A percentile compares a stretch with the other conserved stretches of the same genome.
These are phyloP conservation scores for Melinaea marsaeus DNA, from an alignment of 2,888 invertebrate genomes.

Conservation along the genomic window DNA sequence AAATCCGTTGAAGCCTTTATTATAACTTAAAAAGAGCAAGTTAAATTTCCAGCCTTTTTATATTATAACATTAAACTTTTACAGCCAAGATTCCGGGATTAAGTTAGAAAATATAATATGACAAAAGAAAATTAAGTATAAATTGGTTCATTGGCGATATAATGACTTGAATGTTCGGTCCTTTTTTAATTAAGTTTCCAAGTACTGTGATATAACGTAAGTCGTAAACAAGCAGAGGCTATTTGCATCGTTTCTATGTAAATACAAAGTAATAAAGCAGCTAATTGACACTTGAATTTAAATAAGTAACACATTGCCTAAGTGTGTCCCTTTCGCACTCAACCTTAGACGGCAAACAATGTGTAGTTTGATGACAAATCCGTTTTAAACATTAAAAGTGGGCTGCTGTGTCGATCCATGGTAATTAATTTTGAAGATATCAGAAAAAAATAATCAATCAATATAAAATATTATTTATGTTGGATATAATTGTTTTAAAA, in stretches of 20 bases:
- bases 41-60: background rate
- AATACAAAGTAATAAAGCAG: constrained; percentile 36
- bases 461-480: too few relatives aligned
- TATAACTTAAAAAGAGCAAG: background rate
- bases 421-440: too few relatives aligned
- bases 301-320: constrained; percentile 28
- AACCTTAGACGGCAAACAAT: background rate
- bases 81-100: background rate
- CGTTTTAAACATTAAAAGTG: background rate
- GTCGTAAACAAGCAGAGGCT: constrained; percentile 40
- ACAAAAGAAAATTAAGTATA: constrained; percentile 21
- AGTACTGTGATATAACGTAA: constrained; percentile 39
- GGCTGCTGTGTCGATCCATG: too few relatives aligned
- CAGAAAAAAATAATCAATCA: too few relatives aligned
- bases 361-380: background rate
- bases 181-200: constrained; percentile 40
- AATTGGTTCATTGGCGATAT: constrained; percentile 26
- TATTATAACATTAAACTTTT: background rate
- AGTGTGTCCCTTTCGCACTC: constrained; percentile 12
- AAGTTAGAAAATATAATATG: constrained; percentile 7
- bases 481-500: background rate
- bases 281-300: constrained; percentile 32
- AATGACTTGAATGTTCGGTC: constrained; percentile 15
- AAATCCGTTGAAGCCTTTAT: too few relatives aligned
- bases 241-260: constrained; percentile 39